Base-by-base conservation (phyloP, 2,888 invertebrate genomes). In the Ophioninae sp. region DNA sequence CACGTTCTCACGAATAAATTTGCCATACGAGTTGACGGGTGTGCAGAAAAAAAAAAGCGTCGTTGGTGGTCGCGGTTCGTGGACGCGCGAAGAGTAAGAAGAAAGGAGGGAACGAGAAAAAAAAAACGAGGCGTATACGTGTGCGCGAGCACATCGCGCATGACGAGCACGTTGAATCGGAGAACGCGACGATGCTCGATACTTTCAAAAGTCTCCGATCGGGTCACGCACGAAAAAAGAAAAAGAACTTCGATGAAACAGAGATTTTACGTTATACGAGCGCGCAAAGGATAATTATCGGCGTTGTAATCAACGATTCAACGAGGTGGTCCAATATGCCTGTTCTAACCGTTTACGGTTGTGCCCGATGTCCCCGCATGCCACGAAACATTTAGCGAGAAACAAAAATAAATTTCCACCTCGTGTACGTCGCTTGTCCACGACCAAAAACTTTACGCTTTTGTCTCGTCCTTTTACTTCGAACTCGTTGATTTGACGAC, bases 51-150 rank as follows among this genome's bases (percentile, higher is more conserved):
- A 63, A 74, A 56, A 39, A 74, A 69, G 51, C 80, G 30, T 63
- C 80, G 80, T 80, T 68, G 80, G 80, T 69, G 74, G 80, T 80
- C 75, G 75, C 39, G 20, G n/a, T 56, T 61, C 73, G 67, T 23
- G 63, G 39, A 64, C 22, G n/a, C 23, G n/a, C 23, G 59, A 39
- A 22, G 37, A 56, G 59, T 41, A 76, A 41, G 37, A 59, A 51
- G 51, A 51, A 6, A 41, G 41, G 6, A 41, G 17, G 13, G 13
- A 13, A 17, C 17, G 17, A 13, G 51, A 6, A 51, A 56, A 58
- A 23, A 13, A 44, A 74, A 5, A 59, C 17, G 44, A 68, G 9
- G 13, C 20, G 9, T 61, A 59, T 64, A 65, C 63, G 58, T 41
- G 65, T 58, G 51, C 51, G 9, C 59, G 59, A 20, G 20, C 20